Base-by-base conservation (phyloP, 2,888 invertebrate species). In the Dynastes tityus region DNA sequence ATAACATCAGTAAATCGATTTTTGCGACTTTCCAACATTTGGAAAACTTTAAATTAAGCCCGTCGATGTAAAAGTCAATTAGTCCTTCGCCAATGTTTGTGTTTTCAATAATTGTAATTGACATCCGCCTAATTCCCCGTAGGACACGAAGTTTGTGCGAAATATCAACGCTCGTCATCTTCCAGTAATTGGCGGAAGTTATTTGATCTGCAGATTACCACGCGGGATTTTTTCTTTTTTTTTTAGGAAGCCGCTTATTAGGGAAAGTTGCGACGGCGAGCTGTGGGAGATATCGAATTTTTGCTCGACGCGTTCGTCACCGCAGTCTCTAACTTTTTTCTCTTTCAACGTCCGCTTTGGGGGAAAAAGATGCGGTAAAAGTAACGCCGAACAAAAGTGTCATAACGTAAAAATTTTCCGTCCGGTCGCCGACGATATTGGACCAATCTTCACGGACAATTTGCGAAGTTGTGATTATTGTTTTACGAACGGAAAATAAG, bases 201-300 rank as follows among this genome's bases (percentile, higher is more conserved):
- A 75, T 75, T 75, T 63, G 63, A 75, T 55, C 75, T 75, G 75
- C 53, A 74, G 79, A 70, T 79, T 53, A 53, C 53, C 16, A n/a
- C 16, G n/a, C 11, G 16, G 13, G 8, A 2, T 53, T n/a, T 53
- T 13, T 5, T 9, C 4, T 45, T 53, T 53, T 53, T 53, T 53
- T 13, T 5, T 9, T 4, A 6, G 6, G 6, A 4, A 2, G 16
- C 3, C 53, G 53, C 53, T 53, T 53, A 53, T 53, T 53, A 53
- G 16, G 53, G 53, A 53, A 53, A 53, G 16, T n/a, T 53, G n/a
- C 53, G n/a, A 16, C 53, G 51, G 51, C 51, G n/a, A 16, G 16
- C 5, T 9, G 11, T 16, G n/a, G 53, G 53, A 53, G n/a, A 53
- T 53, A 53, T 53, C 13, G 53, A 16, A 53, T 53, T 53, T 53